These are phyloP conservation scores for Glossophaga mutica DNA, from an alignment of 2,797 vertebrate genomes.

Conservation along the genomic window DNA sequence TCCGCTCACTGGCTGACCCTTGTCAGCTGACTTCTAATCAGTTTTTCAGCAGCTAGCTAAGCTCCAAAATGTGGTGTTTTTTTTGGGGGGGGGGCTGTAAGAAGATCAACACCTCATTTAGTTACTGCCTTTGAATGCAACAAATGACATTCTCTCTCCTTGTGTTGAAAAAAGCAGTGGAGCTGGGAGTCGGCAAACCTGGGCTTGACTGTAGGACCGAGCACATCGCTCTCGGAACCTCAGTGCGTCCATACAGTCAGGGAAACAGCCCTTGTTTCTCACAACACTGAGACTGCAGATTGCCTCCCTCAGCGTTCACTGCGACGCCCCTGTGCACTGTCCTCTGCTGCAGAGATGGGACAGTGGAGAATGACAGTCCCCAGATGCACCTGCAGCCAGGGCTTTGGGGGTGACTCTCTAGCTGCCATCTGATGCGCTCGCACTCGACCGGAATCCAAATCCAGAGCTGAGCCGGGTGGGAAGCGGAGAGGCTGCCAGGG, in stretches of 20 bases:
- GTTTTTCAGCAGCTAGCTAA: neutral
- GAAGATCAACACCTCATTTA: neutral
- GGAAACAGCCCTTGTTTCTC: neutral
- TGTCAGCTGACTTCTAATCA: neutral
- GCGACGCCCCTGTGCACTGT: neutral
- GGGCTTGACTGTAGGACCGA: neutral
- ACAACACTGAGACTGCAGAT: neutral
- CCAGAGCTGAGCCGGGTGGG: neutral
- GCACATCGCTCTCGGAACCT: neutral
- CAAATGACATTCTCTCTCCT: neutral
- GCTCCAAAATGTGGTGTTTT: neutral
- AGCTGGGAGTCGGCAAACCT: neutral
- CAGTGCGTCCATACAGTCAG: neutral
- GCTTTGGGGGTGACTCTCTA: neutral
- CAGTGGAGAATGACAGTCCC: neutral
- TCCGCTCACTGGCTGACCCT: neutral
- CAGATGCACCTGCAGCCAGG: neutral
- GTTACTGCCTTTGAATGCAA: slow-evolving; percentile 6
- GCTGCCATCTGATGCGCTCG: neutral
- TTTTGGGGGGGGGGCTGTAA: neutral
- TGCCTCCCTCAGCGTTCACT: neutral
- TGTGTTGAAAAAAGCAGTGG: slow-evolving; percentile 18
- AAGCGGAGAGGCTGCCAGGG: neutral
- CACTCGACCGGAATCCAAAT: neutral
- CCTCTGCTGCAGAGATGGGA: neutral